Evolutionary conservation across 2,113 vertebrate genomes (phyloP).

Genomic region (Heloderma charlesbogerti): DNA sequence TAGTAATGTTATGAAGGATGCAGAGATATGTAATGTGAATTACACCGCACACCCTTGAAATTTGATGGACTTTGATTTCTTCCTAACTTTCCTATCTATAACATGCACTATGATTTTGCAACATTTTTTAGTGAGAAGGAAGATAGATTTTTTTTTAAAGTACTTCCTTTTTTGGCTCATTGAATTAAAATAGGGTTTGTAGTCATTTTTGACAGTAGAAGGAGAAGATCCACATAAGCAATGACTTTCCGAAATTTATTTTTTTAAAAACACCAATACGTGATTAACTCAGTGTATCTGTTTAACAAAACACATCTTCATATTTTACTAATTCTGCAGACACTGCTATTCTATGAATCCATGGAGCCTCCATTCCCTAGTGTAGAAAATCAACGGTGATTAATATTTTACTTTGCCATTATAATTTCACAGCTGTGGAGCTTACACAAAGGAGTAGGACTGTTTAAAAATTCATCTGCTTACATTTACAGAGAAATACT

Average conservation of each 20-base stretch:
- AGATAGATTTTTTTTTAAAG: no score
- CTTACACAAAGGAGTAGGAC: slow-evolving; percentile 29
- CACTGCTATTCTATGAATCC: slow-evolving; percentile 44
- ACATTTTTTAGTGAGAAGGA: background rate
- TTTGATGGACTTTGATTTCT: background rate
- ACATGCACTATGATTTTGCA: background rate
- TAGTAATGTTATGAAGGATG: background rate
- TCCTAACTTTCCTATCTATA: background rate
- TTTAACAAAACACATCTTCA: slow-evolving; percentile 27
- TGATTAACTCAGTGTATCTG: background rate
- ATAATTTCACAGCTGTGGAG: slow-evolving; percentile 48
- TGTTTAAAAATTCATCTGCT: slow-evolving; percentile 62
- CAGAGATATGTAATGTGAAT: background rate
- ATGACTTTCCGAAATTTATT: slow-evolving; percentile 5
- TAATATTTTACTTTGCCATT: slow-evolving; percentile 61
- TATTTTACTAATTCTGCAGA: slow-evolving; percentile 14
- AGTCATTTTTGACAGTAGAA: slow-evolving; percentile 15
- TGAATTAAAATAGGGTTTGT: background rate
- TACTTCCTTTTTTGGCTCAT: background rate
- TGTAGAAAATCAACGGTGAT: slow-evolving; percentile 32
- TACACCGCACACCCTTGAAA: background rate
- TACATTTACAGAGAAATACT: slow-evolving; percentile 27
- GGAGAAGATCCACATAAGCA: background rate
- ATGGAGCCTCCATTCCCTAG: slow-evolving; percentile 24
- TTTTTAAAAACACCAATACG: background rate